Conservation (phyloP, 2,888 invertebrate species). For the Andrena hattorfiana region DNA sequence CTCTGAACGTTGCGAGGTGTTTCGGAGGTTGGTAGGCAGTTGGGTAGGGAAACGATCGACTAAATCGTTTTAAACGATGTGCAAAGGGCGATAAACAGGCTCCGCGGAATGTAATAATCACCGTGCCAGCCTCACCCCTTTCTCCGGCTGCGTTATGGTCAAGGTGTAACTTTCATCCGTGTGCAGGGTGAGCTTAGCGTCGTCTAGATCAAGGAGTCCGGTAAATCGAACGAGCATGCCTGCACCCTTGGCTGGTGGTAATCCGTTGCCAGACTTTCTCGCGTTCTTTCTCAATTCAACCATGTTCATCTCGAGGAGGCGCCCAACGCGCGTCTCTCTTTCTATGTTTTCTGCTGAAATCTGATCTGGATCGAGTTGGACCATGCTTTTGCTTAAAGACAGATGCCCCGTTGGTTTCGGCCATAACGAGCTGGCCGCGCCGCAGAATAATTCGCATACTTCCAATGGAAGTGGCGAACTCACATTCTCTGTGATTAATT, state of each 20-base stretch:
- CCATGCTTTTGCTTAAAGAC: constrained; percentile 86
- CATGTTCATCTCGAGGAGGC: constrained; percentile 73
- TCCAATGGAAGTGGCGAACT: constrained; percentile 82
- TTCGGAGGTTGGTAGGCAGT: no score
- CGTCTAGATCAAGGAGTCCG: constrained; percentile 31
- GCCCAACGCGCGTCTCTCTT: constrained; percentile 77
- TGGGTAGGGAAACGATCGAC: not conserved
- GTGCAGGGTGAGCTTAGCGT: constrained; percentile 85
- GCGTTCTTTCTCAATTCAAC: constrained; percentile 67
- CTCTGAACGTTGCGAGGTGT: not conserved
- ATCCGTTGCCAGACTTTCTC: constrained; percentile 5
- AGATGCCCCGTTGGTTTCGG: constrained; percentile 88
- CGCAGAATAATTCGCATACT: constrained; percentile 89
- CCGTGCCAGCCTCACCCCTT: constrained; percentile 52
- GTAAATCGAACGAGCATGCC: constrained; percentile 71
- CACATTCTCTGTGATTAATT: constrained; percentile 71
- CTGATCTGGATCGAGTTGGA: constrained; percentile 86
- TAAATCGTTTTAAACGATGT: not conserved
- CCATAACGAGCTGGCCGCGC: constrained; percentile 88
- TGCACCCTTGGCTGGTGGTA: constrained; percentile 23
- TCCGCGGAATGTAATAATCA: not conserved
- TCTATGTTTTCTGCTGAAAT: constrained; percentile 81
- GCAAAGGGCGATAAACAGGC: not conserved
- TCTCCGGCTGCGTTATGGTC: constrained; percentile 43
- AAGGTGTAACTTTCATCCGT: constrained; percentile 87